Percentiles rank a stretch among this genome's conserved stretches.
These are phyloP conservation scores for Lepidonotus clava DNA, from an alignment of 2,888 invertebrate genomes.

Conservation along the genomic window DNA sequence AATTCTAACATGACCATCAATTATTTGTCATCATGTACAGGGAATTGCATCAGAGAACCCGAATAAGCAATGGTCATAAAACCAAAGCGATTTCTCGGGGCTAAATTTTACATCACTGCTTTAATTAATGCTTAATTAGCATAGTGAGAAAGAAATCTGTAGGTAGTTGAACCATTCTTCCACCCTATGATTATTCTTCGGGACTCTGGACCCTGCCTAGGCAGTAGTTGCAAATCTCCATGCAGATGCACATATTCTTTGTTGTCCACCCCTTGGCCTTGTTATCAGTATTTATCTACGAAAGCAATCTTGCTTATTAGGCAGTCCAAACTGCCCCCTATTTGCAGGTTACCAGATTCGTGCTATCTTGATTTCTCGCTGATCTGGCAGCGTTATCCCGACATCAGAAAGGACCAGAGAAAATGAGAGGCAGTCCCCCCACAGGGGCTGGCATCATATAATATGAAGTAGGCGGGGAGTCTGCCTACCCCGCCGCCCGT, in stretches of 20 bases:
- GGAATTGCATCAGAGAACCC: not conserved
- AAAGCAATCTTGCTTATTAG: slow-evolving; percentile 45
- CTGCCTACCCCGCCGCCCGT: not conserved
- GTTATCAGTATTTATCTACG: slow-evolving; percentile 31
- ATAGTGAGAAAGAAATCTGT: not conserved
- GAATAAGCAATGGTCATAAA: not conserved
- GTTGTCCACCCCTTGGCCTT: slow-evolving; percentile 1
- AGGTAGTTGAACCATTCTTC: not conserved
- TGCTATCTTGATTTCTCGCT: slow-evolving; percentile 48
- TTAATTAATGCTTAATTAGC: slow-evolving; percentile 2
- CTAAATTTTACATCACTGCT: not conserved
- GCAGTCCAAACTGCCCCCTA: slow-evolving; percentile 45
- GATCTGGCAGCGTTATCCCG: slow-evolving; percentile 37
- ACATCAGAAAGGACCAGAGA: not conserved
- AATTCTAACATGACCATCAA: no score
- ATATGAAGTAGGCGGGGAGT: slow-evolving; percentile 33
- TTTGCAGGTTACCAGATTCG: slow-evolving; percentile 46
- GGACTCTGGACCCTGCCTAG: not conserved
- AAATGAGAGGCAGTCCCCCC: slow-evolving; percentile 10
- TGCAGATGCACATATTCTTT: not conserved
- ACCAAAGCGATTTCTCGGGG: not conserved
- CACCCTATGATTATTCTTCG: not conserved
- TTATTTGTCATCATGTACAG: not conserved
- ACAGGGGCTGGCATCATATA: slow-evolving; percentile 32
- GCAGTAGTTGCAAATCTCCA: not conserved